Evolutionary conservation across 2,888 invertebrate genomes (phyloP), one percentile per base, ranked within the genome.

Genomic region (Standfussiana lucernea): DNA sequence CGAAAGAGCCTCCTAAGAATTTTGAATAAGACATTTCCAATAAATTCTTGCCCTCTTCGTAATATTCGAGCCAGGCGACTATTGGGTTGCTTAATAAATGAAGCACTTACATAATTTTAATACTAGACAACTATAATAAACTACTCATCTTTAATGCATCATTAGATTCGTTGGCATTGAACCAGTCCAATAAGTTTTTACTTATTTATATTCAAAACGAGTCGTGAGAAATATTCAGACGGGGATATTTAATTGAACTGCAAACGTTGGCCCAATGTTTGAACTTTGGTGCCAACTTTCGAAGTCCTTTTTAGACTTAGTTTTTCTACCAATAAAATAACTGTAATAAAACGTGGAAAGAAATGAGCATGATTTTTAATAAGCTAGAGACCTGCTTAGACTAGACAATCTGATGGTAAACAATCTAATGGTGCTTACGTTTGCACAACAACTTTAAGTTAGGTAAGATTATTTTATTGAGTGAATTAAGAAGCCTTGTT

Each of bases 151-250:
- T 62, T 53, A 53, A 69, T 79, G 62, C 70, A 79, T 77, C 47
- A 73, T 62, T 72, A 67, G 47, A 62, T 56, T 69, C 61, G 40
- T 62, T 78, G 66, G n/a, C 66, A 72, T 72, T 74, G 59, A 72
- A 75, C 59, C 66, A 61, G 72, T 70, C 65, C 64, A 72, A 76
- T 84, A 74, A 71, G 47, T 73, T 80, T 73, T 53, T 47, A 68
- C 56, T 72, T 72, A 73, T 78, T 85, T 66, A 68, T 47, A 84
- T 81, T 85, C 81, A 65, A 81, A 68, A n/a, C 53, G 61, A 45
- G 84, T 67, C 70, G 67, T 72, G 42, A n/a, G 64, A 67, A 75
- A 84, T 61, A 72, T 50, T 65, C 68, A 42, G 59, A 59, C 64
- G 59, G 37, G 40, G 64, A 73, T 74, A 74, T 77, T 79, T 64